These are phyloP conservation scores for Cataglyphis rosenhaueri DNA, from an alignment of 2,888 invertebrate genomes.

Conservation along the genomic window DNA sequence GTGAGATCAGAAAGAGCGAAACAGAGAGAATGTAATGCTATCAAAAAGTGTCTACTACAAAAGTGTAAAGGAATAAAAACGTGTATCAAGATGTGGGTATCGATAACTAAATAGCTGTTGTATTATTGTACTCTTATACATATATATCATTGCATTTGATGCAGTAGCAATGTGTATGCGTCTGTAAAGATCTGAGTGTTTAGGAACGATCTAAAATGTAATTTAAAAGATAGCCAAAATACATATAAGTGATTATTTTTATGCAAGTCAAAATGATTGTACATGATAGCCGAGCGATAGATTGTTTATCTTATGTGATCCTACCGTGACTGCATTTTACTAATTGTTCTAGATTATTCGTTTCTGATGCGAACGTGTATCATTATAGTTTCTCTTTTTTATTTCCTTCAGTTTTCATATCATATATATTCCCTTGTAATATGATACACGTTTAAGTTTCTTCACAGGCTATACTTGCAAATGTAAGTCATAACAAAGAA, in stretches of 20 bases:
- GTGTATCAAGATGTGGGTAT: conserved; percentile 76
- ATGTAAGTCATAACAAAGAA: not conserved
- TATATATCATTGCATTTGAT: conserved; percentile 64
- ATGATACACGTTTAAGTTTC: not conserved
- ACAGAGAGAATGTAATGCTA: conserved; percentile 27
- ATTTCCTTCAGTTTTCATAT: conserved; percentile 32
- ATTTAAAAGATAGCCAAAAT: conserved; percentile 71
- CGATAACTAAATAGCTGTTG: conserved; percentile 77
- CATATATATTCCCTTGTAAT: not conserved
- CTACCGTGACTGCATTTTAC: conserved; percentile 43
- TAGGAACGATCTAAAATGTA: conserved; percentile 76
- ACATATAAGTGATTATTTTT: conserved; percentile 70
- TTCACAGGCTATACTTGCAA: not conserved
- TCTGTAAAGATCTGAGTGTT: conserved; percentile 79
- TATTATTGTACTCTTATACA: conserved; percentile 72
- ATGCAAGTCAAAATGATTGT: conserved; percentile 60
- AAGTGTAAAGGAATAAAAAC: conserved; percentile 74
- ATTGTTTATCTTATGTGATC: conserved; percentile 52
- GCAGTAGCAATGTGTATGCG: conserved; percentile 74
- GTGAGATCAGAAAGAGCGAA: not conserved
- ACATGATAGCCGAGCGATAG: conserved; percentile 48
- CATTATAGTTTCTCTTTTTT: conserved; percentile 31
- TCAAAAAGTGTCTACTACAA: conserved; percentile 58
- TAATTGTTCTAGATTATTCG: conserved; percentile 16
- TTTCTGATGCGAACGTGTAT: conserved; percentile 28